Percentiles rank a stretch among this genome's conserved stretches.
These are phyloP conservation scores for Phaetusa simplex DNA, from an alignment of 2,113 vertebrate species.

Conservation along the genomic window DNA sequence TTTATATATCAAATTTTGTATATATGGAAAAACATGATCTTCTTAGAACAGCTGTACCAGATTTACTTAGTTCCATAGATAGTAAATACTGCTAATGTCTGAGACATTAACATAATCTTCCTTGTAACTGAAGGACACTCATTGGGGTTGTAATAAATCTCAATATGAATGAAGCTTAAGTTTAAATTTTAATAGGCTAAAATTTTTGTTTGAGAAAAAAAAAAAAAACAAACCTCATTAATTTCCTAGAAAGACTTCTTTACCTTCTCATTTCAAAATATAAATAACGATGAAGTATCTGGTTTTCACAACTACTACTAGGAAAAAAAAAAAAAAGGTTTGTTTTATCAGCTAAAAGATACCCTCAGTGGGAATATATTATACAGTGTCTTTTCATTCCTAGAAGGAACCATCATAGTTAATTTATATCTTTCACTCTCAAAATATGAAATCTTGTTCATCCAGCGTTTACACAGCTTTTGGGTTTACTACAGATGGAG, in stretches of 20 bases:
- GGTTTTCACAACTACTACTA: neutral
- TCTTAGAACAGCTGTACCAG: neutral
- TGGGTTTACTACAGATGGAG: neutral
- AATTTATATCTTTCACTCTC: neutral
- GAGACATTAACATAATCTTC: neutral
- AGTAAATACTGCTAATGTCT: neutral
- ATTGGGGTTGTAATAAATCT: neutral
- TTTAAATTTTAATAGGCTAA: neutral
- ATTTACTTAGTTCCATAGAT: neutral
- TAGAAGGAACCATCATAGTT: neutral
- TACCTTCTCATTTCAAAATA: neutral
- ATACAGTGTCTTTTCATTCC: neutral
- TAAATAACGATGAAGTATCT: neutral
- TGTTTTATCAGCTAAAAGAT: neutral
- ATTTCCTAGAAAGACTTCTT: neutral
- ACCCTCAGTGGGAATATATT: neutral
- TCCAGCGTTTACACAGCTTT: neutral
- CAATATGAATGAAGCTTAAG: neutral
- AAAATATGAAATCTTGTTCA: neutral
- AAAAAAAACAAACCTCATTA: neutral
- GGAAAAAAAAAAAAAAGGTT: neutral
- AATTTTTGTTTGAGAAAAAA: neutral
- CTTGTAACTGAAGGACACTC: neutral
- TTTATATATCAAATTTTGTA: neutral
- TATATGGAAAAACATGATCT: neutral